A percentile compares a stretch with the other conserved stretches of the same genome.
These are phyloP conservation scores for Aegithalos caudatus DNA, from an alignment of 2,113 vertebrate species.

Conservation along the genomic window DNA sequence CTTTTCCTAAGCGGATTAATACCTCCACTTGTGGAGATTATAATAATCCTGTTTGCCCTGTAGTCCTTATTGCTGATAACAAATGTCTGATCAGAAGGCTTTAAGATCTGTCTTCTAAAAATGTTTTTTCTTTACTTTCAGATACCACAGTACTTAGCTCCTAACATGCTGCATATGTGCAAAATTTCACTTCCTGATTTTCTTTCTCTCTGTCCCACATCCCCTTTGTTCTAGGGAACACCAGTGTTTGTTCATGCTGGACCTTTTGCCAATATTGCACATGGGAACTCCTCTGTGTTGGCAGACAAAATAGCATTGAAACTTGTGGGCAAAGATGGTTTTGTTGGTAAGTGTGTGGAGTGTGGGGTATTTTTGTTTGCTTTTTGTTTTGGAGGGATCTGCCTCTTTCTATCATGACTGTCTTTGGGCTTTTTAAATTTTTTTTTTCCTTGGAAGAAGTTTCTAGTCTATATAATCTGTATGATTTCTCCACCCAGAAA, in stretches of 20 bases:
- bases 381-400: background rate
- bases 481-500: background rate
- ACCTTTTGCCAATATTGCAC: slow-evolving; percentile 97
- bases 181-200: background rate
- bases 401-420: background rate
- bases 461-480: background rate
- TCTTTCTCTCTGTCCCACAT: background rate
- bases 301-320: slow-evolving; percentile 97
- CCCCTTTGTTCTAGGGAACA: slow-evolving; percentile 78
- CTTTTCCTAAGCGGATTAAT: slow-evolving; percentile 13
- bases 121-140: background rate
- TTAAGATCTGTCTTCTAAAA: background rate
- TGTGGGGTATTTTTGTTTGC: background rate
- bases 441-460: background rate
- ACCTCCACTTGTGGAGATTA: slow-evolving; percentile 23
- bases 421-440: background rate
- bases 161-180: background rate
- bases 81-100: background rate
- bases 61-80: background rate
- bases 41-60: slow-evolving; percentile 26
- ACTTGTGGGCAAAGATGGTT: slow-evolving; percentile 91
- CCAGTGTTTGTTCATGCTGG: slow-evolving; percentile 97
- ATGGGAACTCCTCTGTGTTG: slow-evolving; percentile 97
- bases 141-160: background rate
- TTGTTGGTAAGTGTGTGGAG: slow-evolving; percentile 82